These are phyloP conservation scores for Tetrax tetrax DNA, from an alignment of 2,113 vertebrate species.

Conservation along the genomic window DNA sequence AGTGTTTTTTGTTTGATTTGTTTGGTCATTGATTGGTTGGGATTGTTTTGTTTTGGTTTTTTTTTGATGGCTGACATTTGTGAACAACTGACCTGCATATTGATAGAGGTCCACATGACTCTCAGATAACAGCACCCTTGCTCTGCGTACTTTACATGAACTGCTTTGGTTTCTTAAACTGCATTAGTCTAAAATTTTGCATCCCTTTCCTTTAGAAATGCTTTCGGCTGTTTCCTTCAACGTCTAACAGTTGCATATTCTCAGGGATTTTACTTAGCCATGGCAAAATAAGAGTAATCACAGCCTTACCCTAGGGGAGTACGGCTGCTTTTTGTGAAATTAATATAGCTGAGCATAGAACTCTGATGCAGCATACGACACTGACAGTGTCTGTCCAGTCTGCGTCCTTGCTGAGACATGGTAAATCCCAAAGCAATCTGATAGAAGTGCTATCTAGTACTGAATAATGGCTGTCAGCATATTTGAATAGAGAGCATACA, in stretches of 20 bases:
- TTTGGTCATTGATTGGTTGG: not conserved
- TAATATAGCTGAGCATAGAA: not conserved
- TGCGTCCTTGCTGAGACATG: not conserved
- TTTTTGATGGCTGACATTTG: not conserved
- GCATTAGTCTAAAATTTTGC: not conserved
- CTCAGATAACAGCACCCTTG: not conserved
- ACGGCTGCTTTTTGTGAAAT: slow-evolving; percentile 17
- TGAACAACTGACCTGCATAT: not conserved
- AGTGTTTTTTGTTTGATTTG: not conserved
- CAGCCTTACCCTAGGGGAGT: not conserved
- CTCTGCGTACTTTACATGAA: not conserved
- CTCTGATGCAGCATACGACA: not conserved
- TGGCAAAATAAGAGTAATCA: slow-evolving; percentile 25
- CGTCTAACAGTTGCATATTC: slow-evolving; percentile 59
- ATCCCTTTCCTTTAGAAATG: not conserved
- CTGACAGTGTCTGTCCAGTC: not conserved
- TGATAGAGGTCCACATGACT: not conserved
- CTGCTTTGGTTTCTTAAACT: not conserved
- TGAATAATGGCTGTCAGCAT: not conserved
- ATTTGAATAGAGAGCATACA: not conserved
- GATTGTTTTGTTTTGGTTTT: not conserved
- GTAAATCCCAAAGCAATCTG: slow-evolving; percentile 13
- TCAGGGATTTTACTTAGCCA: slow-evolving; percentile 71
- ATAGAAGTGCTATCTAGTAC: not conserved
- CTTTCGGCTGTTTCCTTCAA: slow-evolving; percentile 28